Percentiles rank a stretch among this genome's conserved stretches.
These are phyloP conservation scores for Noctilio leporinus DNA, from an alignment of 2,113 vertebrate species.

Conservation along the genomic window DNA sequence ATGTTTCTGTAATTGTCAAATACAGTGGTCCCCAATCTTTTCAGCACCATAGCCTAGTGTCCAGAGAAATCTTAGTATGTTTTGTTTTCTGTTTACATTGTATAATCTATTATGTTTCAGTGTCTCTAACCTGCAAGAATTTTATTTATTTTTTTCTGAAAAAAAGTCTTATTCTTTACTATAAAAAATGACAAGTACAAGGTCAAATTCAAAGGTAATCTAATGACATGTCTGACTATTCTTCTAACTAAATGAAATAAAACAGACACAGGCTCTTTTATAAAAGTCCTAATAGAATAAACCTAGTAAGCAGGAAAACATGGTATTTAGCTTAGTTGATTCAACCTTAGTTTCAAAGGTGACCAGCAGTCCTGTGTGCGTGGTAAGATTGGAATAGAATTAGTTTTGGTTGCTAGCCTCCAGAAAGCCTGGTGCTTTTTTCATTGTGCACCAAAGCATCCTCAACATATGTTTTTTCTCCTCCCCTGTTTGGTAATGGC, in stretches of 20 bases:
- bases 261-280: constrained; percentile 46
- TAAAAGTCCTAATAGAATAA: constrained; percentile 43
- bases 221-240: constrained; percentile 43
- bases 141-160: constrained; percentile 48
- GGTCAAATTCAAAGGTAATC: constrained; percentile 65
- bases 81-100: constrained; percentile 69
- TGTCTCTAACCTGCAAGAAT: constrained; percentile 56
- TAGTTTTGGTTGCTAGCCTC: neutral
- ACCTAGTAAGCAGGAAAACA: constrained; percentile 41
- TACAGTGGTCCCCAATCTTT: too few species aligned
- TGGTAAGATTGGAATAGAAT: neutral
- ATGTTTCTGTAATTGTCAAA: constrained; percentile 70
- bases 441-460: neutral
- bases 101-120: constrained; percentile 47
- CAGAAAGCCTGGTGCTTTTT: neutral
- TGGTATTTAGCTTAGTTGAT: constrained; percentile 23
- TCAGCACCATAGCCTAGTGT: too few species aligned
- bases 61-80: constrained; percentile 54
- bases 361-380: neutral
- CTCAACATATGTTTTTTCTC: neutral
- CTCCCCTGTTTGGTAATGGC: neutral
- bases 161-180: constrained; percentile 50
- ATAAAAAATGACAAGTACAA: constrained; percentile 52
- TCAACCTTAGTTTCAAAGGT: constrained; percentile 31
- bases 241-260: constrained; percentile 46